Evolutionary conservation across 2,888 invertebrate genomes (phyloP).

Genomic region (Biston betularia): DNA sequence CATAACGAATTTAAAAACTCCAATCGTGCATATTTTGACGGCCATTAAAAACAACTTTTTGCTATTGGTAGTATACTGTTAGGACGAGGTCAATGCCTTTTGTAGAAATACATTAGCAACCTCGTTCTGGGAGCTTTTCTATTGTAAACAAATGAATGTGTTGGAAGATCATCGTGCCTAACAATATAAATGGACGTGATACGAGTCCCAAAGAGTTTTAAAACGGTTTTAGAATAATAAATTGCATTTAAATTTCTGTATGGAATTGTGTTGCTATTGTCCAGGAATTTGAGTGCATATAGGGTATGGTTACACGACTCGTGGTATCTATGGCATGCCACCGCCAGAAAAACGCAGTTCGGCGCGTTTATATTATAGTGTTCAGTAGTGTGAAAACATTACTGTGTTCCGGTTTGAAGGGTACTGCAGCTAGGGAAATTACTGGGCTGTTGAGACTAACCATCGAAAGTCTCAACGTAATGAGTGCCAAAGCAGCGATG

Average conservation of each 20-base stretch:
- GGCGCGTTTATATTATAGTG: too few species aligned
- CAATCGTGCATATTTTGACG: conserved; percentile 12
- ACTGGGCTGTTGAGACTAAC: too few species aligned
- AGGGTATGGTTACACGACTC: background rate
- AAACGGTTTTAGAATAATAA: conserved; percentile 39
- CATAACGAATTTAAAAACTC: conserved; percentile 19
- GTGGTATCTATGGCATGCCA: background rate
- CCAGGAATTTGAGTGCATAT: conserved; percentile 2
- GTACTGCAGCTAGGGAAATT: too few species aligned
- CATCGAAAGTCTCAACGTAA: too few species aligned
- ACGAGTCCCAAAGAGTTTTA: conserved; percentile 30
- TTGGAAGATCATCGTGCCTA: conserved; percentile 4
- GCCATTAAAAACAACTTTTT: conserved; percentile 17
- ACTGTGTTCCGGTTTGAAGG: too few species aligned
- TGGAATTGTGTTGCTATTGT: conserved; percentile 3
- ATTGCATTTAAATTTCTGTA: conserved; percentile 1
- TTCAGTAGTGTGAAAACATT: too few species aligned
- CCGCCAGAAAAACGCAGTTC: too few species aligned
- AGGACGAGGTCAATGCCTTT: conserved; percentile 15
- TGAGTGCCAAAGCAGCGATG: too few species aligned
- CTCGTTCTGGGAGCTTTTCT: conserved; percentile 8
- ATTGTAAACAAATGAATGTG: conserved; percentile 20
- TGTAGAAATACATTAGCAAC: background rate
- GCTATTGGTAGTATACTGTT: conserved; percentile 20
- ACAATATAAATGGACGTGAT: conserved; percentile 31